A percentile compares a stretch with the other conserved stretches of the same genome.
These are phyloP conservation scores for Champsocephalus esox DNA, from an alignment of 2,797 vertebrate genomes.

Conservation along the genomic window DNA sequence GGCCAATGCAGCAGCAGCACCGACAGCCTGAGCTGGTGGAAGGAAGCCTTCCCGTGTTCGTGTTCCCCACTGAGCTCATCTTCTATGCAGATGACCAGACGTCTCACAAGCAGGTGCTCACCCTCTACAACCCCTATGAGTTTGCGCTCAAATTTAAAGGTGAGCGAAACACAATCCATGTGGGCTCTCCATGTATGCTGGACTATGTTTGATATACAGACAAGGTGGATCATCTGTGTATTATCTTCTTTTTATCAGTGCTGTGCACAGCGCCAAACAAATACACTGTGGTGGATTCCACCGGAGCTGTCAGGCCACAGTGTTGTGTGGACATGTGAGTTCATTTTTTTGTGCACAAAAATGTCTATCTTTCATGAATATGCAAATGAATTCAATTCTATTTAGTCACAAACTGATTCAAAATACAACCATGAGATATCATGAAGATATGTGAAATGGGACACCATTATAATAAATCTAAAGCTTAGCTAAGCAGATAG, in stretches of 20 bases:
- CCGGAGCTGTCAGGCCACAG: constrained; percentile 97
- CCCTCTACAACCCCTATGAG: constrained; percentile 99
- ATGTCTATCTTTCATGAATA: neutral
- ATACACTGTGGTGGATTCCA: constrained; percentile 96
- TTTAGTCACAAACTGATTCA: too few species aligned
- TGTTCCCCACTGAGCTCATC: constrained; percentile 98
- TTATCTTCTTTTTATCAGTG: constrained; percentile 82
- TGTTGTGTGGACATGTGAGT: constrained; percentile 99
- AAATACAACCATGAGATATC: too few species aligned
- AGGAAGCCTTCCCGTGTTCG: constrained; percentile 99
- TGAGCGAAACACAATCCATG: constrained; percentile 62
- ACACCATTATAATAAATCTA: too few species aligned
- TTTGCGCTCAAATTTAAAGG: constrained; percentile 99
- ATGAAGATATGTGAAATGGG: too few species aligned
- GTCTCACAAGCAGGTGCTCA: constrained; percentile 99
- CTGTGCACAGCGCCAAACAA: constrained; percentile 99
- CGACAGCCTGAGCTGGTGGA: constrained; percentile 98
- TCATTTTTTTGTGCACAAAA: constrained; percentile 20
- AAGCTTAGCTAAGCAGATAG: too few species aligned
- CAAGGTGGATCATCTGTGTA: neutral
- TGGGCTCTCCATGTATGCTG: neutral
- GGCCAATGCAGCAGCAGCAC: constrained; percentile 99
- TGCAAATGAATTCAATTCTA: neutral
- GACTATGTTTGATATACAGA: neutral
- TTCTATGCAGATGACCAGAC: constrained; percentile 99